Evolutionary conservation across 2,888 invertebrate species (phyloP), one percentile per base, ranked within the genome.

Genomic region (Ditylenchus weischeri): DNA sequence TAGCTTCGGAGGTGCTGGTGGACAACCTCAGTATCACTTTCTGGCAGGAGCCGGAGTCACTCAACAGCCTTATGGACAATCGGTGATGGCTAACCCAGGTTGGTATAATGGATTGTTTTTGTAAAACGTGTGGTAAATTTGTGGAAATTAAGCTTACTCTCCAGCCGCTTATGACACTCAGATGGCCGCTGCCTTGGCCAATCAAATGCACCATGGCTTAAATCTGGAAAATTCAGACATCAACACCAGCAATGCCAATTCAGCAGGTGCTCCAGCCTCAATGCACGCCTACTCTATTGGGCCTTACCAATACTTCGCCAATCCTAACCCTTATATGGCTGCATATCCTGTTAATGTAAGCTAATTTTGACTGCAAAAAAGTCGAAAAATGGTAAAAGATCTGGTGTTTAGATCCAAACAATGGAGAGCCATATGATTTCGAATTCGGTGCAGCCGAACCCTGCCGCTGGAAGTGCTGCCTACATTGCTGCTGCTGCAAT

Each of bases 301-400:
- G 48, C 62, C 62, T 38, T 62, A 62, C 47, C 48, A 38, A 36
- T 62, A 62, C 48, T 62, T 62, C n/a, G 43, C 43, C 2, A 48
- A 43, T 10, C 62, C 62, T n/a, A 62, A 62, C 48, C 62, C 62
- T 19, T 62, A 62, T 47, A 11, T 62, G 43, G 48, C 54, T 23
- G 54, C 62, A 38, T 62, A 62, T 62, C 48, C 62, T 48, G n/a
- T 62, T 62, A 62, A 62, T 62, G 62, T 62, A 29, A 62, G 62
- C 29, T n/a, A 8, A 11, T n/a, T 62, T 62, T 54, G 29, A 21
- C 29, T 54, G 21, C 29, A 54, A n/a, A n/a, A n/a, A n/a, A n/a
- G n/a, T n/a, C n/a, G n/a, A n/a, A n/a, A n/a, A n/a, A 10, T 54
- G 54, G 10, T 23, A 23, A 21, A 54, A 10, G 10, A n/a, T 54